Percentiles rank a stretch among this genome's conserved stretches.
phyloP scores from a whole-genome alignment of 2,797 vertebrate genomes.

The Coreius guichenoti region DNA sequence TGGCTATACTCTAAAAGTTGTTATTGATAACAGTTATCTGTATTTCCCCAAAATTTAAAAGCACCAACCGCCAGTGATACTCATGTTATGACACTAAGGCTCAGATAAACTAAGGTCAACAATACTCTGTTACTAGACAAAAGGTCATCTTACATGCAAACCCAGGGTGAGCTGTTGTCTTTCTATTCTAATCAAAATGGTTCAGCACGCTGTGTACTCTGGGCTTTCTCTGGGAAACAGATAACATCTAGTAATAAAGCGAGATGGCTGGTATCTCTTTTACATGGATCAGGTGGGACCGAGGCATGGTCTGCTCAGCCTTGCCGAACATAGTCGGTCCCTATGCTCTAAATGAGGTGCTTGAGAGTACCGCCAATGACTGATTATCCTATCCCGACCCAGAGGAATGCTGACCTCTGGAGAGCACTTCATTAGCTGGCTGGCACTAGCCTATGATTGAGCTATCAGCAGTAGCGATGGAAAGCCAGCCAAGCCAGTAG shows the following conservation, averaged over 20 bases:
- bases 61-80: neutral
- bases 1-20: neutral
- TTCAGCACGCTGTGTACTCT: slow-evolving; percentile 28
- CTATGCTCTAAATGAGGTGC: slow-evolving; percentile 44
- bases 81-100: slow-evolving; percentile 8
- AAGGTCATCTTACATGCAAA: slow-evolving; percentile 41
- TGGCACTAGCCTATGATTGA: slow-evolving; percentile 57
- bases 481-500: slow-evolving; percentile 49
- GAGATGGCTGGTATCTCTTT: slow-evolving; percentile 51
- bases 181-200: slow-evolving; percentile 37
- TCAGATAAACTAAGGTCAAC: slow-evolving; percentile 34
- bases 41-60: neutral
- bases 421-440: slow-evolving; percentile 61
- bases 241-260: slow-evolving; percentile 59
- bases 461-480: slow-evolving; percentile 51
- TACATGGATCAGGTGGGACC: slow-evolving; percentile 51
- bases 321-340: slow-evolving; percentile 47
- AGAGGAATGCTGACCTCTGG: slow-evolving; percentile 58
- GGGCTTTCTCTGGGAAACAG: slow-evolving; percentile 37
- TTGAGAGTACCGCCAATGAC: slow-evolving; percentile 22
- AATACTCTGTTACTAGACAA: slow-evolving; percentile 45
- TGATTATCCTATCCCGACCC: slow-evolving; percentile 38
- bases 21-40: neutral
- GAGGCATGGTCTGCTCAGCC: slow-evolving; percentile 31
- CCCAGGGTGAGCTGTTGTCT: slow-evolving; percentile 13